phyloP scores from a whole-genome alignment of 1,140 invertebrate genomes.

The Acromyrmex heyeri region DNA sequence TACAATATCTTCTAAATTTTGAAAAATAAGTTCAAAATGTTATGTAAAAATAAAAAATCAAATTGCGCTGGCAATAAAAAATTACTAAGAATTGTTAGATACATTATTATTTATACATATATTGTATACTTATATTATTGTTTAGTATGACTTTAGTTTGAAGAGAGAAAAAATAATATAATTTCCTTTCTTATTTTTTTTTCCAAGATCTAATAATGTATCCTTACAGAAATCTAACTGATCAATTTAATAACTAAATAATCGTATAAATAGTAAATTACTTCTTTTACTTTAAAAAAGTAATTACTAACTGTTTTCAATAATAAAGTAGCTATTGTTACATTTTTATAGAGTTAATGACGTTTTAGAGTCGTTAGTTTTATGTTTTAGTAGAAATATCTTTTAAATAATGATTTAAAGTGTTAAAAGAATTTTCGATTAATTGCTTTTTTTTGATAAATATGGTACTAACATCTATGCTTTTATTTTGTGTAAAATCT shows the following conservation, averaged over 20 bases:
- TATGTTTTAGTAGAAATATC: not conserved
- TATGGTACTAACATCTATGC: too few species aligned
- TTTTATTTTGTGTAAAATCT: not conserved
- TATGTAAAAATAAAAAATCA: not conserved
- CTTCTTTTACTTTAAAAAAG: too few species aligned
- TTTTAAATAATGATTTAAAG: not conserved
- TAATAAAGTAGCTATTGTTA: too few species aligned
- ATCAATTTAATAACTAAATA: too few species aligned
- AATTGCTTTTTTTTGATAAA: not conserved
- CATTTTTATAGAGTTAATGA: not conserved
- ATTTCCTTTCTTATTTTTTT: not conserved
- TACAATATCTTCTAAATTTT: not conserved
- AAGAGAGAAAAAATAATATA: slow-evolving; percentile 13
- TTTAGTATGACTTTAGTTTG: not conserved
- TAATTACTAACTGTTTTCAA: too few species aligned
- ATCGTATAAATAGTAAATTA: too few species aligned
- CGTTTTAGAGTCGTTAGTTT: not conserved
- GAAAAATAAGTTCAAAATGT: not conserved
- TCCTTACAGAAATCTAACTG: too few species aligned
- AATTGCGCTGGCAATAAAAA: not conserved
- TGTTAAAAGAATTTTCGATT: not conserved
- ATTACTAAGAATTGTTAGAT: not conserved
- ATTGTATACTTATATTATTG: not conserved
- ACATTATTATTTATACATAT: not conserved
- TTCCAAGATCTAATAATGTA: not conserved